These are phyloP conservation scores for Cariama cristata DNA, from an alignment of 2,113 vertebrate species.

Conservation along the genomic window DNA sequence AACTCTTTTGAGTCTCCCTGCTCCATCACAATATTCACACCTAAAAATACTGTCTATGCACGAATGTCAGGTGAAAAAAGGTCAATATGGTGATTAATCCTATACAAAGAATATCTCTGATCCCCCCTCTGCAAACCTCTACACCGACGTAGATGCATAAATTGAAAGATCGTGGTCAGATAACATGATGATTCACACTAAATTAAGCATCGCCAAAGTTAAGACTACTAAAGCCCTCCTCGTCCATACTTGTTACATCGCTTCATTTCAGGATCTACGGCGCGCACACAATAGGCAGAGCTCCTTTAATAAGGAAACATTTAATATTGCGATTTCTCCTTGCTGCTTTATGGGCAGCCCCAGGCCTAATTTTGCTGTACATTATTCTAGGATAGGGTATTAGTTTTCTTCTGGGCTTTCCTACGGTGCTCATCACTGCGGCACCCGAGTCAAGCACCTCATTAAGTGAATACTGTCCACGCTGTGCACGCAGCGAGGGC, in stretches of 20 bases:
- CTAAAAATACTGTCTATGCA: neutral
- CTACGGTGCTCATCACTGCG: neutral
- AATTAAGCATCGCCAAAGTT: neutral
- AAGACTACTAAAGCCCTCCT: neutral
- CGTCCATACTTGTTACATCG: neutral
- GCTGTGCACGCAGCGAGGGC: neutral
- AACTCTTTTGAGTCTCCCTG: neutral
- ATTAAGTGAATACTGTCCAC: neutral
- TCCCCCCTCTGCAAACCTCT: neutral
- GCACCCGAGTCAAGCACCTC: neutral
- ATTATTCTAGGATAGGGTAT: neutral
- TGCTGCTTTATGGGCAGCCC: neutral
- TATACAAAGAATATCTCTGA: neutral
- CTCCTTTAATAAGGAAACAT: neutral
- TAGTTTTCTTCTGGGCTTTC: neutral
- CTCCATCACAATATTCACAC: neutral
- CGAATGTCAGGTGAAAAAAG: neutral
- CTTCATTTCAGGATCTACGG: neutral
- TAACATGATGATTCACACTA: neutral
- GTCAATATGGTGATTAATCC: neutral
- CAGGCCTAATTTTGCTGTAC: neutral
- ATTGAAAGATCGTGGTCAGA: neutral
- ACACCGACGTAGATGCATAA: fast-evolving
- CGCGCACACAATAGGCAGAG: neutral
- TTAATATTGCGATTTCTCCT: neutral